phyloP scores from a whole-genome alignment of 1,140 invertebrate species.

The Pristionchus pacificus region DNA sequence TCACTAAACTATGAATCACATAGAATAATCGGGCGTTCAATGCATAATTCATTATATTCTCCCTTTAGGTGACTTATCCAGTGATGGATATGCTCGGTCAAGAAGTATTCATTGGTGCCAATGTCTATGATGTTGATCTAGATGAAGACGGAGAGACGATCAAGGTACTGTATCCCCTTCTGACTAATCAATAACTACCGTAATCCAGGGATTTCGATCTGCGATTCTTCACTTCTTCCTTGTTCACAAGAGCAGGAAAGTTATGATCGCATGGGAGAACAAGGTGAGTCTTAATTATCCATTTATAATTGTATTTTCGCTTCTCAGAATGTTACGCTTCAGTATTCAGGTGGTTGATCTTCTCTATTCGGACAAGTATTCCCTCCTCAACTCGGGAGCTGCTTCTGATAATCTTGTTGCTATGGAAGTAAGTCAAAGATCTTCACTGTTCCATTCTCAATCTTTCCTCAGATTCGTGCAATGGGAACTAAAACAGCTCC shows the following conservation, averaged over 20 bases:
- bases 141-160: constrained; percentile 8
- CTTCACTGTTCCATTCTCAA: not conserved
- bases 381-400: constrained; percentile 16
- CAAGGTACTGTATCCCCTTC: no score
- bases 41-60: no score
- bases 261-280: constrained; percentile 34
- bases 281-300: constrained; percentile 16
- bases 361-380: constrained; percentile 34
- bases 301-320: not conserved
- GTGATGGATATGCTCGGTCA: constrained; percentile 28
- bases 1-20: no score
- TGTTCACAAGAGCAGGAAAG: constrained; percentile 13
- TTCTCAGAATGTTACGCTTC: constrained; percentile 2
- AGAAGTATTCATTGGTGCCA: constrained; percentile 30
- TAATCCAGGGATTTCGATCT: constrained; percentile 27
- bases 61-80: constrained; percentile 35
- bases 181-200: no score
- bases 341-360: constrained; percentile 30
- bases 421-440: constrained; percentile 29
- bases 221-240: constrained; percentile 33
- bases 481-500: constrained; percentile 35
- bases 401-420: constrained; percentile 36
- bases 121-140: constrained; percentile 30
- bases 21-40: no score
- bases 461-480: constrained; percentile 1